Percentiles rank a stretch among this genome's conserved stretches.
Evolutionary conservation across 2,113 vertebrate genomes (phyloP).

Genomic region (Calypte anna): DNA sequence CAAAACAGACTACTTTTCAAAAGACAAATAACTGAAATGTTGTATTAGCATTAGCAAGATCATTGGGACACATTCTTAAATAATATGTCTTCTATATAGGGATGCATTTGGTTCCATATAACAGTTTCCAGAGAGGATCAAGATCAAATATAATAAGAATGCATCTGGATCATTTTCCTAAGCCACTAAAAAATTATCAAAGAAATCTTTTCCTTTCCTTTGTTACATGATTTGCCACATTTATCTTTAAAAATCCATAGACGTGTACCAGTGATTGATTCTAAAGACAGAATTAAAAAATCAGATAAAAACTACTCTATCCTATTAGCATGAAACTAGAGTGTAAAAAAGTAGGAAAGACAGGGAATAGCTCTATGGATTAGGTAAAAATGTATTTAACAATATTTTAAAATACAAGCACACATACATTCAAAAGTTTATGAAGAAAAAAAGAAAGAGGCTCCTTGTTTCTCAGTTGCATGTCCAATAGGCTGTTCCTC

Average conservation of each 20-base stretch:
- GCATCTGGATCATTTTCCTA: neutral
- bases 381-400: neutral
- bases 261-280: neutral
- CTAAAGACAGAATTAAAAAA: neutral
- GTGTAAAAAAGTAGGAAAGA: neutral
- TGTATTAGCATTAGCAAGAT: neutral
- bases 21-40: neutral
- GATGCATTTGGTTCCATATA: neutral
- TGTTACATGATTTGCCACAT: neutral
- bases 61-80: neutral
- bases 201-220: constrained; percentile 21
- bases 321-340: neutral
- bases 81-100: constrained; percentile 2
- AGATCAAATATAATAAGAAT: constrained; percentile 13
- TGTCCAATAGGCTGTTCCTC: neutral
- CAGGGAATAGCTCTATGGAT: neutral
- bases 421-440: neutral
- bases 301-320: neutral
- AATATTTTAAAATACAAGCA: neutral
- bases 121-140: constrained; percentile 6
- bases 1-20: constrained; percentile 21
- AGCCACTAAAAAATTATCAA: constrained; percentile 19
- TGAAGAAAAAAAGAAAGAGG: neutral
- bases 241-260: neutral
- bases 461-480: neutral